Evolutionary conservation across 2,113 vertebrate genomes (phyloP), one percentile per base, ranked within the genome.

Genomic region (Campylorhamphus procurvoides): DNA sequence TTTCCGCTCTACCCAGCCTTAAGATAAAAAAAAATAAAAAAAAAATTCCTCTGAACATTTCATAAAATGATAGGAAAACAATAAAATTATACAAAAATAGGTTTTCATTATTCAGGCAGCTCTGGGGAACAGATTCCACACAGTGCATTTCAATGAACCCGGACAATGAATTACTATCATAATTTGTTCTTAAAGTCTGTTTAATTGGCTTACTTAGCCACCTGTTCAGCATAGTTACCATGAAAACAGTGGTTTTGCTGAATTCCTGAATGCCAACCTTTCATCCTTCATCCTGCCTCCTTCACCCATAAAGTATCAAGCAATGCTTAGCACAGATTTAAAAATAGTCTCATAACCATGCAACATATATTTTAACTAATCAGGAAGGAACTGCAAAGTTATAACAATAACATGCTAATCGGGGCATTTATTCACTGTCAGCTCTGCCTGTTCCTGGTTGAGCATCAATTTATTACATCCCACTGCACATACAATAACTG

Each of bases 171-270:
- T 94, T 96, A 68, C 85, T 88, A 63, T 74, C 85, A 74, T 85
- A 96, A 96, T 96, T 95, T 96, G 87, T 93, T 93, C 90, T 88
- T 94, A 94, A 96, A 96, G 35, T 92, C 93, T 92, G 15, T 92
- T 95, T 95, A 96, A 96, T 95, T 95, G 92, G 75, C 87, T 95
- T 96, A 93, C 67, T 91, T 96, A 91, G 90, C 92, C 94, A 96
- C 93, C 92, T 96, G 94, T 95, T 96, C 88, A 60, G 79, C 63
- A 77, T 1, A 88, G 90, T 80, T 90, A 93, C 72, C 90, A 74
- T 64, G 89, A 95, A 95, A 91, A 68, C 69, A 73, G 62, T 14
- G 29, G 20, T 39, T 84, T 87, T 78, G 60, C 66, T 78, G 71
- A 58, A 84, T 93, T 91, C 91, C 78, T 85, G 89, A 66, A 49